Percentiles rank a stretch among this genome's conserved stretches.
Conservation (phyloP, 2,113 vertebrate genomes). For the Tragulus kanchil region DNA sequence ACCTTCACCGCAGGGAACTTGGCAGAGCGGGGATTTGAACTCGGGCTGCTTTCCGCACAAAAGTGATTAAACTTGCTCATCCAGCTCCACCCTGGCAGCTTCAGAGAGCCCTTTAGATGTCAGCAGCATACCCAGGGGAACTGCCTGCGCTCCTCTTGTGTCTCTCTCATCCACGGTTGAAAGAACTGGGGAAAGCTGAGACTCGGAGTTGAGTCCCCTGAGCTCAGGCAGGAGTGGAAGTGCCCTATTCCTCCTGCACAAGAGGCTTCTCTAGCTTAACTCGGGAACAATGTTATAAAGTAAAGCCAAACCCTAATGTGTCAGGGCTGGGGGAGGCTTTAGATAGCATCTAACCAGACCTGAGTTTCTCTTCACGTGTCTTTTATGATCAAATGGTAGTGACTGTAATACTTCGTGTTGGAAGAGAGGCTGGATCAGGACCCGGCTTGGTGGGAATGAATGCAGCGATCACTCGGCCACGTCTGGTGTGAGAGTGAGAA, state of each 20-base stretch:
- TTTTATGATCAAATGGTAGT: not conserved
- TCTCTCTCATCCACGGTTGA: not conserved
- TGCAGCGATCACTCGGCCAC: not conserved
- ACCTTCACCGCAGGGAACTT: not conserved
- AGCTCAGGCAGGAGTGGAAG: not conserved
- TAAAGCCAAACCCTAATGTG: not conserved
- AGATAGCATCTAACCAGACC: not conserved
- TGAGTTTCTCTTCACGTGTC: not conserved
- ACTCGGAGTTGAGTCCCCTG: not conserved
- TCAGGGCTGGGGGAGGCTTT: not conserved
- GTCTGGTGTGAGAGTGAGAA: not conserved
- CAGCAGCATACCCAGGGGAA: not conserved
- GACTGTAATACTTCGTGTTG: not conserved
- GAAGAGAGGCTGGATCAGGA: not conserved
- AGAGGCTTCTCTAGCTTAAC: not conserved
- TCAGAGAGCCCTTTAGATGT: not conserved
- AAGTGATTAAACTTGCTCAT: not conserved
- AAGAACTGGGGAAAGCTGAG: not conserved
- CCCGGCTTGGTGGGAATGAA: not conserved
- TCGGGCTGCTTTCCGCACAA: rapidly evolving
- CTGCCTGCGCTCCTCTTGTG: not conserved
- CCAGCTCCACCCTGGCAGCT: not conserved
- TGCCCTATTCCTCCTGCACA: not conserved
- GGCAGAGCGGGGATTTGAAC: constrained; percentile 52
- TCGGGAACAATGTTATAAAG: not conserved